Percentiles rank a stretch among this genome's conserved stretches.
Evolutionary conservation across 2,888 invertebrate genomes (phyloP).

Genomic region (Chorisops tibialis): DNA sequence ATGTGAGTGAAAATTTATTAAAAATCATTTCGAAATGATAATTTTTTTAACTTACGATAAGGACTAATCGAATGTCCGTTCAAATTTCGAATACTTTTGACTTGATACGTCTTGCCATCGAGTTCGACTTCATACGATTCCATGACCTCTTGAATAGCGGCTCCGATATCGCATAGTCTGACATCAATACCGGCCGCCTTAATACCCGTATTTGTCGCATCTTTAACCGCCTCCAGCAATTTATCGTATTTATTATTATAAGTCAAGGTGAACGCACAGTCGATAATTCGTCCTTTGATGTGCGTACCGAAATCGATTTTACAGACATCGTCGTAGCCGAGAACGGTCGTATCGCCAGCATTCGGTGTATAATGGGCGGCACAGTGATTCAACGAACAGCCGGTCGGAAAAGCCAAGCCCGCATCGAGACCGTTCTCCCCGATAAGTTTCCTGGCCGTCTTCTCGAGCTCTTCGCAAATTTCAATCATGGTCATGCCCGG

Average conservation of each 20-base stretch:
- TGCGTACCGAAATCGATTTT: constrained; percentile 99
- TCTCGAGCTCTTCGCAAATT: constrained; percentile 95
- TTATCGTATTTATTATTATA: constrained; percentile 97
- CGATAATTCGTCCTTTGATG: constrained; percentile 96
- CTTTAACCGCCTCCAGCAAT: constrained; percentile 90
- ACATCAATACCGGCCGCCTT: constrained; percentile 95
- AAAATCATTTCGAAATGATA: constrained; percentile 1
- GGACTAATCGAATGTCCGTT: constrained; percentile 99
- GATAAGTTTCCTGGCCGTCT: constrained; percentile 85
- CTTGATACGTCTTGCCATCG: constrained; percentile 92
- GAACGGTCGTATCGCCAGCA: constrained; percentile 92
- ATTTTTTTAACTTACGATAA: constrained; percentile 68
- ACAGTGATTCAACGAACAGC: constrained; percentile 97
- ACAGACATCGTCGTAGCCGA: constrained; percentile 94
- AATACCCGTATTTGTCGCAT: constrained; percentile 98
- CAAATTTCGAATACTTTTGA: constrained; percentile 96
- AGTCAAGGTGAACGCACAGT: constrained; percentile 96
- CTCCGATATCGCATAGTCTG: constrained; percentile 93
- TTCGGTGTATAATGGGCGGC: constrained; percentile 99
- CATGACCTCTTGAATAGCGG: constrained; percentile 98
- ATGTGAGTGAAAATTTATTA: constrained; percentile 7
- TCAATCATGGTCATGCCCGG: constrained; percentile 99
- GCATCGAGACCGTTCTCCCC: constrained; percentile 93
- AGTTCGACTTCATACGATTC: constrained; percentile 98
- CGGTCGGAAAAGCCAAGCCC: constrained; percentile 94